Evolutionary conservation across 2,888 invertebrate genomes (phyloP).

Genomic region (Drosophila gaucha): DNA sequence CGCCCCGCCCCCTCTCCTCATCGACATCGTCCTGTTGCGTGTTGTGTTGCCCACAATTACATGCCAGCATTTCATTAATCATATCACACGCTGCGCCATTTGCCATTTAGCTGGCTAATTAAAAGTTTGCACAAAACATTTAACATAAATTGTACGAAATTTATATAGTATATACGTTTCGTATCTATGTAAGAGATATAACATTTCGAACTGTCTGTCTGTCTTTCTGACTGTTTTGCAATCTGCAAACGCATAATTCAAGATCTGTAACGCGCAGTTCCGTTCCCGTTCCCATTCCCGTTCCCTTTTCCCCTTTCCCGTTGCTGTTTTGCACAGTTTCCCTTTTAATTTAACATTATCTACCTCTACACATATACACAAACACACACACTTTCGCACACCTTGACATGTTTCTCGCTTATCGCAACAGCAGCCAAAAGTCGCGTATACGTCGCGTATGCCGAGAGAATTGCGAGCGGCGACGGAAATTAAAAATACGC

Average conservation of each 20-base stretch:
- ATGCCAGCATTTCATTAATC: constrained; percentile 78
- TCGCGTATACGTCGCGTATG: constrained; percentile 59
- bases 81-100: constrained; percentile 76
- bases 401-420: constrained; percentile 77
- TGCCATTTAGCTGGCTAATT: constrained; percentile 75
- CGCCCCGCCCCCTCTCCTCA: neutral
- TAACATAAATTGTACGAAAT: constrained; percentile 65
- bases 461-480: constrained; percentile 54
- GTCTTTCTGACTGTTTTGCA: constrained; percentile 40
- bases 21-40: constrained; percentile 41
- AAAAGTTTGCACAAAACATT: constrained; percentile 76
- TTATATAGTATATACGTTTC: constrained; percentile 22
- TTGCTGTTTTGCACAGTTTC: constrained; percentile 72
- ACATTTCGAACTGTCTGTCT: constrained; percentile 32
- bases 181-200: constrained; percentile 61
- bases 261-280: constrained; percentile 75
- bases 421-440: constrained; percentile 66
- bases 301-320: constrained; percentile 28
- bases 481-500: constrained; percentile 80
- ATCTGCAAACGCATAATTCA: constrained; percentile 76
- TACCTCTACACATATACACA: constrained; percentile 48
- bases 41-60: constrained; percentile 64
- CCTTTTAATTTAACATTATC: constrained; percentile 79
- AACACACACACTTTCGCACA: constrained; percentile 32
- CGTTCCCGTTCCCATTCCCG: constrained; percentile 41